phyloP scores from a whole-genome alignment of 2,113 vertebrate species.

The Rhegmatorhina hoffmannsi region DNA sequence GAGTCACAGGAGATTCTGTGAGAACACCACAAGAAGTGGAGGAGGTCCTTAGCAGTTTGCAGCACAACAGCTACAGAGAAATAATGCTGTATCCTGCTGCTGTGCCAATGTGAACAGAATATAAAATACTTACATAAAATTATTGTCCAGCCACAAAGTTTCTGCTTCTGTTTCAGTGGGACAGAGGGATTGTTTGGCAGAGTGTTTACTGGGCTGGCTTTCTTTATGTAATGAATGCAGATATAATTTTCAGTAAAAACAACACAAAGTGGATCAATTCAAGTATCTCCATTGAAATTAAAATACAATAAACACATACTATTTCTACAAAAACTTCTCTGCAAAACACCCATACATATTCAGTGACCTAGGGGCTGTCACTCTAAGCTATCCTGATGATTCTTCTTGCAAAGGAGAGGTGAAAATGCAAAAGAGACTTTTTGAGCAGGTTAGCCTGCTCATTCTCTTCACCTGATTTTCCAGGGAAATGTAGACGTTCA shows the following conservation, averaged over 20 bases:
- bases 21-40: background rate
- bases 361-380: background rate
- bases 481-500: background rate
- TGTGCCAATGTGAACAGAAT: background rate
- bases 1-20: background rate
- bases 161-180: background rate
- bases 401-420: background rate
- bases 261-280: background rate
- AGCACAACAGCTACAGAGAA: background rate
- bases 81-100: background rate
- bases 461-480: background rate
- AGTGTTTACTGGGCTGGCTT: background rate
- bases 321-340: background rate
- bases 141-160: background rate
- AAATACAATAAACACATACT: background rate
- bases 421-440: background rate
- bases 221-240: background rate
- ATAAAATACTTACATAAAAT: background rate
- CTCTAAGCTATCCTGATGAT: background rate
- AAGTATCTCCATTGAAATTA: background rate
- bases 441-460: background rate
- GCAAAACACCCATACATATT: background rate
- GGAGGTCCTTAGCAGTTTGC: background rate
- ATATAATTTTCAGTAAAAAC: background rate
- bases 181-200: accelerated